phyloP scores from a whole-genome alignment of 2,888 invertebrate genomes.

The Drosophila quasianomalipes region DNA sequence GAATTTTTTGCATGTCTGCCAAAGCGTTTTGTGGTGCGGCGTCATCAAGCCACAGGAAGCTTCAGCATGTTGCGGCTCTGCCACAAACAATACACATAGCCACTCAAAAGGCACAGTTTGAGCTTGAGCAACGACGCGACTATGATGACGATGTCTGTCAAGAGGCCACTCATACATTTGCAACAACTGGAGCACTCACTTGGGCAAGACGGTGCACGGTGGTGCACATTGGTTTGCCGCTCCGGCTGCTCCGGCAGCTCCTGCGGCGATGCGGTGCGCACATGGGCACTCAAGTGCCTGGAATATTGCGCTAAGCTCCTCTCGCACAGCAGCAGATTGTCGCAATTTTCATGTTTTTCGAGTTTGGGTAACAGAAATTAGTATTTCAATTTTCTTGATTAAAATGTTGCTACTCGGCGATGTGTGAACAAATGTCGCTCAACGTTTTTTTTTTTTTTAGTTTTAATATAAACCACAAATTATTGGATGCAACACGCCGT shows the following conservation, averaged over 20 bases:
- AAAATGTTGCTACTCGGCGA: constrained; percentile 62
- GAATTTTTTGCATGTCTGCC: constrained; percentile 65
- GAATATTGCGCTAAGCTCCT: constrained; percentile 49
- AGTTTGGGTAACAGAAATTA: constrained; percentile 31
- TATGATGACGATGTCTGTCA: constrained; percentile 72
- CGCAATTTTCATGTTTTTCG: constrained; percentile 36
- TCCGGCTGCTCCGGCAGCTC: constrained; percentile 49
- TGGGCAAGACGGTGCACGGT: constrained; percentile 25
- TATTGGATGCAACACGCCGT: not conserved
- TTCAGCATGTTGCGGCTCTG: constrained; percentile 50
- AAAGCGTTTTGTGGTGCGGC: constrained; percentile 45
- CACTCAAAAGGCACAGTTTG: constrained; percentile 72
- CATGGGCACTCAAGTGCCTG: constrained; percentile 70
- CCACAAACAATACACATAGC: constrained; percentile 54
- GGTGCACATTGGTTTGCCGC: constrained; percentile 40
- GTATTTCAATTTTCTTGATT: constrained; percentile 57
- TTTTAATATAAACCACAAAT: constrained; percentile 5
- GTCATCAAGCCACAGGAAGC: constrained; percentile 79
- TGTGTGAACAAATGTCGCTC: constrained; percentile 68
- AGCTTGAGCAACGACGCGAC: constrained; percentile 46
- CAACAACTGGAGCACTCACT: constrained; percentile 70
- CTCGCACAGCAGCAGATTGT: constrained; percentile 64
- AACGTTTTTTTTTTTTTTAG: constrained; percentile 8
- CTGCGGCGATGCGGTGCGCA: constrained; percentile 73
- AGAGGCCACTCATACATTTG: constrained; percentile 81